Conservation (phyloP, 2,888 invertebrate species). For the Monoplex corrugatus region DNA sequence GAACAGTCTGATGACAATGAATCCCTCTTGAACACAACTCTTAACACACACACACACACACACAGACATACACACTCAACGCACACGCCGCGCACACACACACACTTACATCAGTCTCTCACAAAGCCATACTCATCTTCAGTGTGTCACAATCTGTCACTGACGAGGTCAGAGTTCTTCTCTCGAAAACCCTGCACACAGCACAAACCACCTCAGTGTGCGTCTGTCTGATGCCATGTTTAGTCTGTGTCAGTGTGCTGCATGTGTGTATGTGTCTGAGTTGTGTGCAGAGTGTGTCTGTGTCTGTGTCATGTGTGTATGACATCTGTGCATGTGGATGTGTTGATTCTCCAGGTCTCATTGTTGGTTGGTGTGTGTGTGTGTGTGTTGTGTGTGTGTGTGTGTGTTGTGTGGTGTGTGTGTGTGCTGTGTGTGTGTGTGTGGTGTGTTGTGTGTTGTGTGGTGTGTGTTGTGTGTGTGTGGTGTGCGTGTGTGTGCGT, state of each 20-base stretch:
- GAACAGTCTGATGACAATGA: background rate
- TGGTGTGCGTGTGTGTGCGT: background rate
- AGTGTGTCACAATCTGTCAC: slow-evolving; percentile 96
- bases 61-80: too few species aligned
- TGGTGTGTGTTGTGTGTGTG: background rate
- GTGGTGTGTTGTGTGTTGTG: background rate
- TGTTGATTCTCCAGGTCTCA: too few species aligned
- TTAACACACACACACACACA: slow-evolving; percentile 80
- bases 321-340: too few species aligned
- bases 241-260: too few species aligned
- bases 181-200: slow-evolving; percentile 90
- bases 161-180: slow-evolving; percentile 96
- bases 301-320: background rate
- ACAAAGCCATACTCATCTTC: slow-evolving; percentile 97
- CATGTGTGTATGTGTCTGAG: background rate
- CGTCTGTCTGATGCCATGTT: too few species aligned
- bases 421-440: too few species aligned
- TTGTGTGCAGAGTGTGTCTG: background rate
- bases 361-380: background rate
- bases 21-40: background rate
- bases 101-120: slow-evolving; percentile 95
- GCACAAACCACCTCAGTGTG: background rate
- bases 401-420: too few species aligned
- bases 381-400: slow-evolving; percentile 1
- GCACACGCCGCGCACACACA: too few species aligned